Evolutionary conservation across 37 sponge, comb jelly and placozoan species (phyloP).

Genomic region (Agelas oroides): DNA sequence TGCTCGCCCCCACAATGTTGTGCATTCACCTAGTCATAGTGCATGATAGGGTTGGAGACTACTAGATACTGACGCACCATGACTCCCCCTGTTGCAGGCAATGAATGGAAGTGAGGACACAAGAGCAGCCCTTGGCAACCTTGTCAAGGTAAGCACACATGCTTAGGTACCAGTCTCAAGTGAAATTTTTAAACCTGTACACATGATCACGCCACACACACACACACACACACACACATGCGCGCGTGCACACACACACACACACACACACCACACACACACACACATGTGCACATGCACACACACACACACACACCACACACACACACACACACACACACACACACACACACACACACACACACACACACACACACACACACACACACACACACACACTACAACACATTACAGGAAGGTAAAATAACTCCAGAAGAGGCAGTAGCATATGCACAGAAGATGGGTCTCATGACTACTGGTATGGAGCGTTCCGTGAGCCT

Average conservation of each 20-base stretch:
- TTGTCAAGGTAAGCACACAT: conserved; percentile 17
- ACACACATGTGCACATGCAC: no score
- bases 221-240: background rate
- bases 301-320: conserved; percentile 5
- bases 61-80: no score
- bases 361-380: conserved; percentile 1
- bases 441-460: conserved; percentile 45
- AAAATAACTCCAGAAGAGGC: conserved; percentile 62
- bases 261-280: conserved; percentile 4
- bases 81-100: no score
- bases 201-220: background rate
- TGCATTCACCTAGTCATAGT: no score
- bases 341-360: no score
- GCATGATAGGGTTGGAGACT: no score
- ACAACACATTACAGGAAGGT: conserved; percentile 39
- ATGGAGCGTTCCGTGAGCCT: conserved; percentile 15
- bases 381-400: no score
- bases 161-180: background rate
- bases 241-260: background rate
- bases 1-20: no score
- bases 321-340: background rate
- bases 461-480: conserved; percentile 3
- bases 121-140: conserved; percentile 5
- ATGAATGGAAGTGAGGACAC: no score
- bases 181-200: background rate